Percentiles rank a stretch among this genome's conserved stretches.
These are phyloP conservation scores for Genyomyrus donnyi DNA, from an alignment of 2,113 vertebrate species.

Conservation along the genomic window DNA sequence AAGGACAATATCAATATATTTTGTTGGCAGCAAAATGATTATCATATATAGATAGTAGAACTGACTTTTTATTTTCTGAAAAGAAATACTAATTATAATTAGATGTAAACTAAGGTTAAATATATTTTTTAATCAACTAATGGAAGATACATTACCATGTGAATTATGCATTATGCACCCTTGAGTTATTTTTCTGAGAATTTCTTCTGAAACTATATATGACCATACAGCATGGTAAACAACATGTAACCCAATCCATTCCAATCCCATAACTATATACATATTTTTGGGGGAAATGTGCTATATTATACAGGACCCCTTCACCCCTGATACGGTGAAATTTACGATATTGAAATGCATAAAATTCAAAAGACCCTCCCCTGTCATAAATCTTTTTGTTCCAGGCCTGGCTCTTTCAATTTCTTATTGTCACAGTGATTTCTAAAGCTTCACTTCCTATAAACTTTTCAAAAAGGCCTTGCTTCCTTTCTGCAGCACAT, in stretches of 20 bases:
- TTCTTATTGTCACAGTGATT: neutral
- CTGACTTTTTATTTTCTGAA: neutral
- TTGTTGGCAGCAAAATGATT: neutral
- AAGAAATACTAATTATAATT: neutral
- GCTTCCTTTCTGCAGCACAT: neutral
- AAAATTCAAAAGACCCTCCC: neutral
- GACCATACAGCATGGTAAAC: no score
- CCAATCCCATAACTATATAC: neutral
- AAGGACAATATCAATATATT: neutral
- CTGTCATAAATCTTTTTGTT: slow-evolving; percentile 1
- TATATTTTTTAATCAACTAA: neutral
- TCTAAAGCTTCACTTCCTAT: neutral
- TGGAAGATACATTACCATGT: neutral
- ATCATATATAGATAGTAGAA: neutral
- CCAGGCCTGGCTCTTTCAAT: neutral
- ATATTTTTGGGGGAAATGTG: neutral
- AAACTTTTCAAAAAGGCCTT: neutral
- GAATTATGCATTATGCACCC: no score
- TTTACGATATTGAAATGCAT: neutral
- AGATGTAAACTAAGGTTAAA: neutral
- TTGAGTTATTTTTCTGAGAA: no score
- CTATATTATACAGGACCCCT: neutral
- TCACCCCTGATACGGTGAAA: neutral
- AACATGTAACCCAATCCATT: neutral
- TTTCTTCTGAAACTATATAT: no score